A percentile compares a stretch with the other conserved stretches of the same genome.
Conservation (phyloP, 2,888 invertebrate species). For the Drepanosiphum platanoidis region DNA sequence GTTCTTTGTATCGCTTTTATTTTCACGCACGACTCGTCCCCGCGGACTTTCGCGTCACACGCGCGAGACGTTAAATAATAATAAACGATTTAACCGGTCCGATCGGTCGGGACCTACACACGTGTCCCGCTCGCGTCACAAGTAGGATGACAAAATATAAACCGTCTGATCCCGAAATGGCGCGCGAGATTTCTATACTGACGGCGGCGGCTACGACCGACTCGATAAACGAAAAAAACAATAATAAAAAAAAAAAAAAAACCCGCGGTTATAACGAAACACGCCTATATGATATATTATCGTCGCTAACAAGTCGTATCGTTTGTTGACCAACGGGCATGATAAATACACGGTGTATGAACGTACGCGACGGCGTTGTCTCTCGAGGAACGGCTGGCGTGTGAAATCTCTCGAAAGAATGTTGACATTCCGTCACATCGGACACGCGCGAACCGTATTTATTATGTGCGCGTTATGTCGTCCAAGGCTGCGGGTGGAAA, state of each 20-base stretch:
- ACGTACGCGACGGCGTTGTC: not conserved
- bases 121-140: not conserved
- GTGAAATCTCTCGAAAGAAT: constrained; percentile 3
- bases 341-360: no score
- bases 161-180: no score
- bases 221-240: no score
- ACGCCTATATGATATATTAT: no score
- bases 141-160: no score
- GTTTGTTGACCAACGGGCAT: no score
- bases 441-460: not conserved
- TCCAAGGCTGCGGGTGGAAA: constrained; percentile 13
- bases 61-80: not conserved
- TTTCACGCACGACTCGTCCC: not conserved
- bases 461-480: not conserved
- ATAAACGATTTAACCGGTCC: not conserved
- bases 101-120: not conserved
- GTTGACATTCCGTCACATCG: not conserved
- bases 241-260: no score
- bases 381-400: not conserved
- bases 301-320: no score
- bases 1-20: not conserved
- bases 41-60: not conserved
- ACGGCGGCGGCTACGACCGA: no score
- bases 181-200: no score
- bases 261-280: no score